phyloP scores from a whole-genome alignment of 2,888 invertebrate genomes.

The Rugalucina vietnamica region DNA sequence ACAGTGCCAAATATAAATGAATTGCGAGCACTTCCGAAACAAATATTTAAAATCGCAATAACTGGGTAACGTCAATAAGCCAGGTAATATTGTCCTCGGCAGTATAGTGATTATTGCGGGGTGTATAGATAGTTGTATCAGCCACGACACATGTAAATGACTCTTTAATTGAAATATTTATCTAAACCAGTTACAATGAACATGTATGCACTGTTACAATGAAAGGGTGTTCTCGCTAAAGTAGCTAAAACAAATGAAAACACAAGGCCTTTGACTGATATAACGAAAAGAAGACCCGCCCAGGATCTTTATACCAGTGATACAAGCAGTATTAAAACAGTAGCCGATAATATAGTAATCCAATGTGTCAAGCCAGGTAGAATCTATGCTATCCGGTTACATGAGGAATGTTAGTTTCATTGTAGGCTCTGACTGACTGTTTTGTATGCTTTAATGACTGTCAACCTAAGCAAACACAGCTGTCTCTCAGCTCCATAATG shows the following conservation, averaged over 20 bases:
- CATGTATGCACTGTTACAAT: too few relatives aligned
- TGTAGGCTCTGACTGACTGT: neutral
- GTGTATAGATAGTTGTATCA: neutral
- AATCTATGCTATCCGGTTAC: conserved; percentile 50
- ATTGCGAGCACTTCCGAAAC: neutral
- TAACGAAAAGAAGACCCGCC: too few relatives aligned
- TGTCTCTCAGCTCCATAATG: too few relatives aligned
- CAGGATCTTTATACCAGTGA: too few relatives aligned
- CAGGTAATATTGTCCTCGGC: conserved; percentile 2
- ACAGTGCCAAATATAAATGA: neutral
- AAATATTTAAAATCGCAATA: conserved; percentile 6
- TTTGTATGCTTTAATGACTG: neutral
- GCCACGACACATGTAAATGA: too few relatives aligned
- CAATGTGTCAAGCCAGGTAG: conserved; percentile 31
- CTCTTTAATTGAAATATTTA: too few relatives aligned
- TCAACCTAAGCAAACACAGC: neutral
- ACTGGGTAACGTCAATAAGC: neutral
- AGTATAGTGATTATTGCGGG: neutral
- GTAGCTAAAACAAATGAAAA: too few relatives aligned
- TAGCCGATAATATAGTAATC: conserved; percentile 25
- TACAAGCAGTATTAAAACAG: conserved; percentile 29
- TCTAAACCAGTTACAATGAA: too few relatives aligned
- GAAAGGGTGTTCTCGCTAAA: too few relatives aligned
- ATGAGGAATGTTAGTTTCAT: neutral
- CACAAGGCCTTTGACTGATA: too few relatives aligned